phyloP scores from a whole-genome alignment of 2,113 vertebrate species.

The Pachypanchax playfairii region DNA sequence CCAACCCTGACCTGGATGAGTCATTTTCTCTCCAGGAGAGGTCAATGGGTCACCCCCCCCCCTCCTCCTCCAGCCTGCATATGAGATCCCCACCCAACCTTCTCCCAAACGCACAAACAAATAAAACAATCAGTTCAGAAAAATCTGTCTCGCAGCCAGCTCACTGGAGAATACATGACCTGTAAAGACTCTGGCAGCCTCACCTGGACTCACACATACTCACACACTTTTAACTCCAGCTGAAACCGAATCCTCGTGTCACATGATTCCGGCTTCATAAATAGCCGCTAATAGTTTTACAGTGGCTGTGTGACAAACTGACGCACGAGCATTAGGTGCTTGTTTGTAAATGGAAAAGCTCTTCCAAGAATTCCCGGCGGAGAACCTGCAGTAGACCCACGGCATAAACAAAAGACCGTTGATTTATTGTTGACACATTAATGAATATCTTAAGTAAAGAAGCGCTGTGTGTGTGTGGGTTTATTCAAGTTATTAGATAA shows the following conservation, averaged over 20 bases:
- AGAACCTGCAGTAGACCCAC: background rate
- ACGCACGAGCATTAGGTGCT: slow-evolving; percentile 22
- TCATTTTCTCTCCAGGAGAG: slow-evolving; percentile 30
- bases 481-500: no score
- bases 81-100: background rate
- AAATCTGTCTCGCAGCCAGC: slow-evolving; percentile 12
- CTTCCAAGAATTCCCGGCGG: slow-evolving; percentile 23
- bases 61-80: slow-evolving; percentile 1
- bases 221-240: slow-evolving; percentile 32
- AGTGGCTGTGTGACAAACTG: slow-evolving; percentile 54
- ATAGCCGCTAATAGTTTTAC: slow-evolving; percentile 71
- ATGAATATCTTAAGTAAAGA: background rate
- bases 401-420: no score
- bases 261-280: slow-evolving; percentile 70
- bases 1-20: slow-evolving; percentile 40
- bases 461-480: background rate
- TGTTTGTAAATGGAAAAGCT: slow-evolving; percentile 38
- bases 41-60: background rate
- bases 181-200: slow-evolving; percentile 12
- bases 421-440: slow-evolving; percentile 1
- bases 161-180: slow-evolving; percentile 15
- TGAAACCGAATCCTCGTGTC: slow-evolving; percentile 63
- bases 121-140: slow-evolving; percentile 16
- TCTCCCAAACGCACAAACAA: slow-evolving; percentile 10
- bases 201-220: slow-evolving; percentile 17